A percentile compares a stretch with the other conserved stretches of the same genome.
Conservation (phyloP, 1,140 invertebrate genomes). For the Drosophila prosaltans region DNA sequence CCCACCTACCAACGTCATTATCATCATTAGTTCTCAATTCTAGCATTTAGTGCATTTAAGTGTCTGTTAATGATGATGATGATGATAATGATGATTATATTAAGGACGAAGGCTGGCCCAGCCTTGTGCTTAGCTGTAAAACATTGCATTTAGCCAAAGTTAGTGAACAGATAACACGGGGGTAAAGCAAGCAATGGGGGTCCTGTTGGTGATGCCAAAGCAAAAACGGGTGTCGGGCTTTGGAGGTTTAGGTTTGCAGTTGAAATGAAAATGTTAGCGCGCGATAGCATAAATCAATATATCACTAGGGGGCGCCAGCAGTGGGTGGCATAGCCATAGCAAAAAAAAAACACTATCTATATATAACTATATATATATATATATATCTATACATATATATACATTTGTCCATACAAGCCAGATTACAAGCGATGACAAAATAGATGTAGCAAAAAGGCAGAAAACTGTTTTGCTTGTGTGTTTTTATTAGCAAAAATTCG, state of each 20-base stretch:
- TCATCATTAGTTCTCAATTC: conserved; percentile 29
- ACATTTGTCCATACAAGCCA: conserved; percentile 20
- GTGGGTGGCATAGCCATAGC: conserved; percentile 16
- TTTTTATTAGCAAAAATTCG: conserved; percentile 16
- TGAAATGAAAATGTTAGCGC: conserved; percentile 63
- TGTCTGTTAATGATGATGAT: conserved; percentile 61
- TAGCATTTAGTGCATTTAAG: conserved; percentile 53
- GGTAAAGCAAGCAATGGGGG: not conserved
- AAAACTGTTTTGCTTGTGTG: conserved; percentile 12
- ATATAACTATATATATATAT: not conserved
- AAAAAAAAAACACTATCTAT: not conserved
- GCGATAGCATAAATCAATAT: conserved; percentile 74
- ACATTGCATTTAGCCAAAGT: conserved; percentile 57
- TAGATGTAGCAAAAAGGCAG: conserved; percentile 9
- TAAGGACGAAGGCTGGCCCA: conserved; percentile 19
- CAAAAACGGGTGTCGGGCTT: conserved; percentile 15
- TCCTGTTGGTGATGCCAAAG: too few species aligned
- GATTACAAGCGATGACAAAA: conserved; percentile 30
- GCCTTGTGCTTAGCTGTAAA: conserved; percentile 48
- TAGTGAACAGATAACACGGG: conserved; percentile 2
- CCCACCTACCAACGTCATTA: conserved; percentile 16
- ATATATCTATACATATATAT: not conserved
- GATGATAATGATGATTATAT: conserved; percentile 1
- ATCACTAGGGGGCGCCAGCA: conserved; percentile 9
- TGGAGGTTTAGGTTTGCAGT: conserved; percentile 50